A percentile compares a stretch with the other conserved stretches of the same genome.
These are phyloP conservation scores for Rattus rattus DNA, from an alignment of 2,113 vertebrate genomes.

Conservation along the genomic window DNA sequence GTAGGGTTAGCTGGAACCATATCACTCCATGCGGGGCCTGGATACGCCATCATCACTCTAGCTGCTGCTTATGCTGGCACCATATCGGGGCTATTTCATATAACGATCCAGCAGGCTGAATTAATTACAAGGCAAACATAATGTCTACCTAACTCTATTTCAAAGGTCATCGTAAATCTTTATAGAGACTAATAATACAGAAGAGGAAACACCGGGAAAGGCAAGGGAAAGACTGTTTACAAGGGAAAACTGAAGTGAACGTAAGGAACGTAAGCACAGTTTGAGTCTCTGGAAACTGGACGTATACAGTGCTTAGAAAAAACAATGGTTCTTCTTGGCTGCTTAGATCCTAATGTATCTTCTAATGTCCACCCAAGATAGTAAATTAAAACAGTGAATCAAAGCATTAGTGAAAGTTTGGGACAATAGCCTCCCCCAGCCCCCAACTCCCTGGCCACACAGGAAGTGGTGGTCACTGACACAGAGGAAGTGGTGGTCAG, in stretches of 20 bases:
- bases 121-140: background rate
- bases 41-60: rapidly evolving
- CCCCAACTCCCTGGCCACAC: too few relatives aligned
- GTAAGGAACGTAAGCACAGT: rapidly evolving
- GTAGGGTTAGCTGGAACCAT: background rate
- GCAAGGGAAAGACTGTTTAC: background rate
- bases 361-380: background rate
- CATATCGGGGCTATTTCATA: background rate
- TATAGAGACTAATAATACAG: background rate
- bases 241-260: background rate
- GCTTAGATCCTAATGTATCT: background rate
- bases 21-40: rapidly evolving
- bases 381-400: background rate
- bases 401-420: background rate
- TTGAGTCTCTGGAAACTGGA: rapidly evolving
- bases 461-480: background rate
- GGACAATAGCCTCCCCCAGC: background rate
- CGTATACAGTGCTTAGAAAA: background rate
- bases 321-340: background rate
- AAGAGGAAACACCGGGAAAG: background rate
- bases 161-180: background rate
- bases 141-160: background rate
- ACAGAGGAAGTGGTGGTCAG: background rate
- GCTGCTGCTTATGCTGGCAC: background rate
- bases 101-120: background rate